These are phyloP conservation scores for Scaeva pyrastri DNA, from an alignment of 2,888 invertebrate species.

Conservation along the genomic window DNA sequence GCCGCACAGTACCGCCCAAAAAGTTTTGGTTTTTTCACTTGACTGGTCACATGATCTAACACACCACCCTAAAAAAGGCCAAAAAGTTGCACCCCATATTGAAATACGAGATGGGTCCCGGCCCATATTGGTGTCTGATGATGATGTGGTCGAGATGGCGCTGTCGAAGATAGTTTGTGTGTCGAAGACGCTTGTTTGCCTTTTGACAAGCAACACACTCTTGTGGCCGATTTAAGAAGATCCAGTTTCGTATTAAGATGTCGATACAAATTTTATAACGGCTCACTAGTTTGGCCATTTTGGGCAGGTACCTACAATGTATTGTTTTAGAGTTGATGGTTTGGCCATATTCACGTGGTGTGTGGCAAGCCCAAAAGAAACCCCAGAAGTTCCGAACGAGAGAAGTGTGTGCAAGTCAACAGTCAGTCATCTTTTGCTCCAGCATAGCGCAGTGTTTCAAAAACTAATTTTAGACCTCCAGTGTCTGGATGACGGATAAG, in stretches of 20 bases:
- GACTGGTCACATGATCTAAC: constrained; percentile 61
- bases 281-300: constrained; percentile 73
- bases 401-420: constrained; percentile 32
- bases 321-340: not conserved
- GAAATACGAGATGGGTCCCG: constrained; percentile 43
- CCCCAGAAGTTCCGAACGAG: constrained; percentile 67
- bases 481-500: constrained; percentile 69
- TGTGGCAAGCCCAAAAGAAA: constrained; percentile 62
- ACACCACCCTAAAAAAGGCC: constrained; percentile 73
- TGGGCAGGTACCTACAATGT: constrained; percentile 39
- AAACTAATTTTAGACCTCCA: constrained; percentile 56
- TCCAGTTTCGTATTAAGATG: constrained; percentile 72
- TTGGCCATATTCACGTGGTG: constrained; percentile 40
- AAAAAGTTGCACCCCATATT: constrained; percentile 72
- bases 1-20: constrained; percentile 50
- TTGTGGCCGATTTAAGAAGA: constrained; percentile 65
- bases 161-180: constrained; percentile 58
- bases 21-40: constrained; percentile 52
- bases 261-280: constrained; percentile 73
- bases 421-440: not conserved
- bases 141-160: constrained; percentile 66
- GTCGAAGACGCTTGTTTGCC: constrained; percentile 18
- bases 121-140: constrained; percentile 59
- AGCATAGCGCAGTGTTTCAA: not conserved
- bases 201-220: constrained; percentile 74